Percentiles rank a stretch among this genome's conserved stretches.
phyloP scores from a whole-genome alignment of 2,888 invertebrate species.

The Branchipolynoe longqiensis region DNA sequence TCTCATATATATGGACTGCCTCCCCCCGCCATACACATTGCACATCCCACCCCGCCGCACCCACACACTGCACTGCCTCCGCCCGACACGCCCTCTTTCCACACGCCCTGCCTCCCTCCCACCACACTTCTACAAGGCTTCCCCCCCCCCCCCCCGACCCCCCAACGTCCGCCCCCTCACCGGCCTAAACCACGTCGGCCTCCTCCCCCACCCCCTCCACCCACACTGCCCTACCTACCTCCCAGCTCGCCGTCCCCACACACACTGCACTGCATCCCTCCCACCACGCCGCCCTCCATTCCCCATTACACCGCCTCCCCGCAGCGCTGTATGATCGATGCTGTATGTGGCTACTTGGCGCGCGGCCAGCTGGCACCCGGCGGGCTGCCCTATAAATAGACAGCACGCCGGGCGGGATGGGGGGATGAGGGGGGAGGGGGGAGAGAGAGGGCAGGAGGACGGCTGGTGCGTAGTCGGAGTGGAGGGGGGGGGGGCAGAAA shows the following conservation, averaged over 20 bases:
- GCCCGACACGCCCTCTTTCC: no score
- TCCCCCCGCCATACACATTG: background rate
- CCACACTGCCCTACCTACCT: background rate
- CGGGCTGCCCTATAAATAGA: background rate
- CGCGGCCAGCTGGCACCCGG: background rate
- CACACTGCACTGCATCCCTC: background rate
- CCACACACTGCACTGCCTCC: no score
- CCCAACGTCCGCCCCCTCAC: no score
- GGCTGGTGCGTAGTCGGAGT: background rate
- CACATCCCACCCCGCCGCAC: background rate
- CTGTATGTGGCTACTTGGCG: background rate
- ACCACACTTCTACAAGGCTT: no score
- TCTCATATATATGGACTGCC: background rate
- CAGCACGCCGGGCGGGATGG: background rate
- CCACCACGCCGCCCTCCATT: background rate
- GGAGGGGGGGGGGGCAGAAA: background rate
- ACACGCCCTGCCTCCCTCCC: no score
- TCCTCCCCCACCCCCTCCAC: background rate
- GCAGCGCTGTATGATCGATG: background rate
- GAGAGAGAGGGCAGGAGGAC: background rate
- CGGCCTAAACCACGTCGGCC: no score
- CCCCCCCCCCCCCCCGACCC: no score
- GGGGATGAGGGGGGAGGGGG: background rate
- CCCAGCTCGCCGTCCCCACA: background rate
- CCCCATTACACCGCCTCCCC: background rate